Evolutionary conservation across 2,797 vertebrate species (phyloP).

Genomic region (Eospalax fontanierii): DNA sequence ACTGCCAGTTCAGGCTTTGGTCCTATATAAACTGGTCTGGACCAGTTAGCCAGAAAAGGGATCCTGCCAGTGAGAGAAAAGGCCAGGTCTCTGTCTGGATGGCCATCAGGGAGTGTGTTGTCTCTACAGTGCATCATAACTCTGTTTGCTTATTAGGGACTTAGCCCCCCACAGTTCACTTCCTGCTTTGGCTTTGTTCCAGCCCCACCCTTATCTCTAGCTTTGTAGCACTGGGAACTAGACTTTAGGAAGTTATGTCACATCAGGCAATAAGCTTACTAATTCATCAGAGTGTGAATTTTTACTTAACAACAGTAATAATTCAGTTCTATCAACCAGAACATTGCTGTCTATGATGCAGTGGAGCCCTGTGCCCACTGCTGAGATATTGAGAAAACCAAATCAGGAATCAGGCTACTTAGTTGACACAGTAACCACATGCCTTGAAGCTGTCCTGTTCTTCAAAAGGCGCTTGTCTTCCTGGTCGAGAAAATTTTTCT

Average conservation of each 20-base stretch:
- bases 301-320: not conserved
- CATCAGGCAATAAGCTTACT: too few species aligned
- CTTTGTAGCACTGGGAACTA: not conserved
- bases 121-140: too few species aligned
- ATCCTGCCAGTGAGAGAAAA: too few species aligned
- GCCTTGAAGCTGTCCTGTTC: not conserved
- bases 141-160: too few species aligned
- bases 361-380: not conserved
- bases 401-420: not conserved
- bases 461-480: not conserved
- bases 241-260: too few species aligned
- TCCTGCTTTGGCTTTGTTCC: not conserved
- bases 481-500: accelerated
- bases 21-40: too few species aligned
- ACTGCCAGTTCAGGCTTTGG: too few species aligned
- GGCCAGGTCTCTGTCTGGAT: too few species aligned
- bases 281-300: not conserved
- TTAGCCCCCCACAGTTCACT: not conserved
- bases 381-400: not conserved
- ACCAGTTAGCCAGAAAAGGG: too few species aligned
- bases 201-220: not conserved
- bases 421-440: accelerated
- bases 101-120: too few species aligned
- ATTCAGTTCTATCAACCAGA: not conserved
- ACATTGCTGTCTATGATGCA: not conserved